These are phyloP conservation scores for Phthorimaea operculella DNA, from an alignment of 1,140 invertebrate species.

Conservation along the genomic window DNA sequence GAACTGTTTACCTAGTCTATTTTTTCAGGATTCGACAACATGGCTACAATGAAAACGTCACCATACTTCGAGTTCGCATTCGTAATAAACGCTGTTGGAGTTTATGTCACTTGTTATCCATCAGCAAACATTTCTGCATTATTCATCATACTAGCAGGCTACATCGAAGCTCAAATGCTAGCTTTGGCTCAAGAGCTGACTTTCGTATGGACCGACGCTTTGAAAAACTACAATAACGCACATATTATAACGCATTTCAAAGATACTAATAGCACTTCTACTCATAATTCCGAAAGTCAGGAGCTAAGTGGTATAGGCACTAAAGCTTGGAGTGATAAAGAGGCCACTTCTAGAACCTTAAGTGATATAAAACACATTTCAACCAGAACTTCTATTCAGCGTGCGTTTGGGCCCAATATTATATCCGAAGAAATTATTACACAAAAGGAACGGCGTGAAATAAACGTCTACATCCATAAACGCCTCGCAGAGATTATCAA, in stretches of 20 bases:
- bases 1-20: no score
- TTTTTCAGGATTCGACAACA: no score
- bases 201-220: conserved; percentile 31
- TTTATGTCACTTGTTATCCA: conserved; percentile 20
- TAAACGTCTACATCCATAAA: conserved; percentile 22
- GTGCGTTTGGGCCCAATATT: no score
- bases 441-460: conserved; percentile 11
- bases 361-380: no score
- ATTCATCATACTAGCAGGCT: conserved; percentile 32
- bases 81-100: conserved; percentile 12
- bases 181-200: conserved; percentile 31
- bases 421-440: not conserved
- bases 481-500: conserved; percentile 23
- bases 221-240: not conserved
- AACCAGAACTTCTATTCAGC: no score
- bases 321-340: no score
- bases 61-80: conserved; percentile 39
- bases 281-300: no score
- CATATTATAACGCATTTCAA: no score
- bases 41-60: conserved; percentile 24
- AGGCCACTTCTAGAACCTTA: no score
- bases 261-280: no score
- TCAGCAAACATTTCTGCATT: conserved; percentile 29
- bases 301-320: no score
- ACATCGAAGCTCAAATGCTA: conserved; percentile 33